Conservation (phyloP, 2,113 vertebrate species). For the Python bivittatus region DNA sequence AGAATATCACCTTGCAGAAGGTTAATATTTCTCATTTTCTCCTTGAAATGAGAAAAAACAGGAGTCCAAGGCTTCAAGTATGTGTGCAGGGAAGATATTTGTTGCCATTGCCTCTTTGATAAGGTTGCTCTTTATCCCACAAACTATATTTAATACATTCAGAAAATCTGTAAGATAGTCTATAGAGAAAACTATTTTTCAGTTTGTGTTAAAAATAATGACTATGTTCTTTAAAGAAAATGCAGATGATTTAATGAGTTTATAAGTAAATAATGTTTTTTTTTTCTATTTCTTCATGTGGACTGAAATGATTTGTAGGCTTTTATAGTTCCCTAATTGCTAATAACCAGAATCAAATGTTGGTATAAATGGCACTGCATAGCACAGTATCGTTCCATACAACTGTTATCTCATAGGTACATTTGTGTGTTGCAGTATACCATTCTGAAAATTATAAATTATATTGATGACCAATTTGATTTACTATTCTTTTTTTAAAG, state of each 20-base stretch:
- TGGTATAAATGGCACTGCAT: background rate
- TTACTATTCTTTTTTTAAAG: background rate
- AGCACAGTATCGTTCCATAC: too few relatives aligned
- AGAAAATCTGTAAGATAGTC: constrained; percentile 46
- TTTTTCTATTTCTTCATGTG: background rate
- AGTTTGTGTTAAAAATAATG: constrained; percentile 23
- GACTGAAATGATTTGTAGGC: background rate
- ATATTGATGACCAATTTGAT: background rate
- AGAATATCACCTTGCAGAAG: background rate
- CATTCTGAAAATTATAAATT: background rate
- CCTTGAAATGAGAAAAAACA: background rate
- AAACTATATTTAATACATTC: background rate
- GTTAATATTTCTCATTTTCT: background rate
- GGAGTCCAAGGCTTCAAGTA: constrained; percentile 15
- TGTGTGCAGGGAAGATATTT: constrained; percentile 30
- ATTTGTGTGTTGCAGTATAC: background rate
- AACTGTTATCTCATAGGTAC: background rate
- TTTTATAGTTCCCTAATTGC: background rate
- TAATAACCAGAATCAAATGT: background rate
- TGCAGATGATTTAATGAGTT: background rate
- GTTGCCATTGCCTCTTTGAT: constrained; percentile 40
- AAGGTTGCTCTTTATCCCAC: constrained; percentile 3
- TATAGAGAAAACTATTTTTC: constrained; percentile 39
- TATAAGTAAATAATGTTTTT: background rate
- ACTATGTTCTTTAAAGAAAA: background rate